phyloP scores from a whole-genome alignment of 2,888 invertebrate species.

The Limulus polyphemus region DNA sequence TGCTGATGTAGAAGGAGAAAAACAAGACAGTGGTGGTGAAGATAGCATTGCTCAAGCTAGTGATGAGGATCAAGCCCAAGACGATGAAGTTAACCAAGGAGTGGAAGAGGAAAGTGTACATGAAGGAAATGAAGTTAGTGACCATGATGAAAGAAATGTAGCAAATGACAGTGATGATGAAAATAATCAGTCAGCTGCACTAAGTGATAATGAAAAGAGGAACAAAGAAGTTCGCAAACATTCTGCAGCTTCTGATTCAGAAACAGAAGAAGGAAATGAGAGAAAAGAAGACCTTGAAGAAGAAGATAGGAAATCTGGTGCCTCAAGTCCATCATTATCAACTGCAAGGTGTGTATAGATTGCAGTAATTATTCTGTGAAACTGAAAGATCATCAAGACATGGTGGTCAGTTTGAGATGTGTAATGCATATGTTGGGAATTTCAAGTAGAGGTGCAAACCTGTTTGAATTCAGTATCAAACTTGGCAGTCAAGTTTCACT shows the following conservation, averaged over 20 bases:
- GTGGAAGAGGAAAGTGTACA: constrained; percentile 11
- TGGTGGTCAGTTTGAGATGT: too few species aligned
- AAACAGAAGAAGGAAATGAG: constrained; percentile 1
- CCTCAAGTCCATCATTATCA: too few species aligned
- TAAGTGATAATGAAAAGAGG: background rate
- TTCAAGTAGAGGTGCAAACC: too few species aligned
- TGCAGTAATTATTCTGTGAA: too few species aligned
- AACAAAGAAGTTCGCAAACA: background rate
- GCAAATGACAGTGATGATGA: background rate
- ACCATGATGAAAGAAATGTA: constrained; percentile 6
- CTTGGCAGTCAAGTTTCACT: too few species aligned
- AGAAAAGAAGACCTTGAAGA: constrained; percentile 1
- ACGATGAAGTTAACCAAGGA: constrained; percentile 12
- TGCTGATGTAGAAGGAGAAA: constrained; percentile 14
- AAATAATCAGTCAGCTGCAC: too few species aligned
- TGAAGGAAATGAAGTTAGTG: constrained; percentile 11
- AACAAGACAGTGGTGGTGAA: constrained; percentile 6
- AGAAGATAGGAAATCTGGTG: background rate
- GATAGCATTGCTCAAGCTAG: background rate
- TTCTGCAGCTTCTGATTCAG: background rate
- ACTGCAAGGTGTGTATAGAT: too few species aligned
- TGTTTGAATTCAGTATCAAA: too few species aligned
- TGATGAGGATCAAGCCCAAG: background rate
- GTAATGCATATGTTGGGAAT: too few species aligned
- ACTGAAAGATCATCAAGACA: too few species aligned